These are phyloP conservation scores for Eulithis testata DNA, from an alignment of 2,888 invertebrate species.

Conservation along the genomic window DNA sequence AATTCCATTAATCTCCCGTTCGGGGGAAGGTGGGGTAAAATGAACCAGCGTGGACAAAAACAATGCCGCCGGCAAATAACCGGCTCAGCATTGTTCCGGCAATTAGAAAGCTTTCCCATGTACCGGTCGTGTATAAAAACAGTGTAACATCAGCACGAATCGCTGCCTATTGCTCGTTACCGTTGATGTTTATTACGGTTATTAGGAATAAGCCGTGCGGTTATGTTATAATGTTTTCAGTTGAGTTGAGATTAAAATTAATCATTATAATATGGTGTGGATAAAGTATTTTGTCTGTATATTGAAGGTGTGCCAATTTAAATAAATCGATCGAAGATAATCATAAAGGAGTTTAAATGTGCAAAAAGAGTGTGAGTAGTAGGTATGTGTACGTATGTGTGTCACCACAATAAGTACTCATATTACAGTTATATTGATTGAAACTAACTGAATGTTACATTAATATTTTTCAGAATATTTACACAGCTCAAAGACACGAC, in stretches of 20 bases:
- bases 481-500: conserved; percentile 16
- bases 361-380: too few relatives aligned
- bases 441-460: too few relatives aligned
- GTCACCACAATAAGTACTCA: too few relatives aligned
- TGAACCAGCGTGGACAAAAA: conserved; percentile 84
- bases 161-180: conserved; percentile 84
- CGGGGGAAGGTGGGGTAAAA: conserved; percentile 80
- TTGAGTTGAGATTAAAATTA: conserved; percentile 70
- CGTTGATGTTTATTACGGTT: conserved; percentile 83
- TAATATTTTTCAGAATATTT: too few relatives aligned
- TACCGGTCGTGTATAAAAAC: conserved; percentile 84
- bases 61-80: conserved; percentile 84
- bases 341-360: neutral
- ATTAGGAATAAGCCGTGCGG: conserved; percentile 80
- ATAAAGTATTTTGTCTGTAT: too few relatives aligned
- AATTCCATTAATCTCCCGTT: conserved; percentile 83
- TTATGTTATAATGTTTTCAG: conserved; percentile 75
- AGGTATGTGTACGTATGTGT: too few relatives aligned
- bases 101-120: conserved; percentile 85
- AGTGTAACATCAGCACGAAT: conserved; percentile 84
- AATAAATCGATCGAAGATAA: neutral
- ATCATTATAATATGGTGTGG: conserved; percentile 47
- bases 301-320: neutral
- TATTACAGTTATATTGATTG: too few relatives aligned
- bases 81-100: conserved; percentile 85